Evolutionary conservation across 35 echinoderm and acorn worm species (phyloP), one percentile per base, ranked within the genome.

Genomic region (Strongylocentrotus purpuratus): DNA sequence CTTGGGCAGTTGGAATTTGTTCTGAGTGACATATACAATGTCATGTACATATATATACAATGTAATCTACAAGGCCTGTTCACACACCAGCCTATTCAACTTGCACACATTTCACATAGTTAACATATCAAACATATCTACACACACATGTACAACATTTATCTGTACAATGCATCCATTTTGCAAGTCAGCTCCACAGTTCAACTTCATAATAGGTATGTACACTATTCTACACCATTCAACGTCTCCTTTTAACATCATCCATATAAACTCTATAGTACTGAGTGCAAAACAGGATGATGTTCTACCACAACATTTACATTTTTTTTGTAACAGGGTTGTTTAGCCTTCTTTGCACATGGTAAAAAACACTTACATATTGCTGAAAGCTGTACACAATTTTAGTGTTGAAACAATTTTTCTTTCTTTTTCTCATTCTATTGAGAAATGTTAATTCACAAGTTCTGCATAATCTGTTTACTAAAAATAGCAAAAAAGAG

Each of bases 1-100:
- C 65, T 28, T 8, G 65, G 65, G 65, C 65, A 78, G 65, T 78
- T 78, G 65, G 65, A 78, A 78, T 78, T 78, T 78, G 65, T 78
- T 78, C 65, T 78, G 28, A 28, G 65, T n/a, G 65, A 78, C 20
- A 78, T 78, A 2, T 59, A 17, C 52, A 78, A 78, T 28, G 18
- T 78, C 65, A 78, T 78, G 65, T 78, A 78, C 65, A 78, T 78
- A 78, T 50, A 50, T 78, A 78, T 78, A 78, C 65, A 78, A n/a
- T 28, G 65, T 78, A 78, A 78, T 78, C 65, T 78, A 78, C 65
- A 78, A 4, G 65, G 65, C 18, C 65, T 28, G 20, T 78, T 78
- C 65, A 78, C 65, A 78, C 20, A 78, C 28, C 7, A 18, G n/a
- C 65, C 65, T n/a, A 78, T 78, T 28, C 52, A 17, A 41, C 25